These are phyloP conservation scores for Ecdyonurus torrentis DNA, from an alignment of 2,888 invertebrate genomes.

Conservation along the genomic window DNA sequence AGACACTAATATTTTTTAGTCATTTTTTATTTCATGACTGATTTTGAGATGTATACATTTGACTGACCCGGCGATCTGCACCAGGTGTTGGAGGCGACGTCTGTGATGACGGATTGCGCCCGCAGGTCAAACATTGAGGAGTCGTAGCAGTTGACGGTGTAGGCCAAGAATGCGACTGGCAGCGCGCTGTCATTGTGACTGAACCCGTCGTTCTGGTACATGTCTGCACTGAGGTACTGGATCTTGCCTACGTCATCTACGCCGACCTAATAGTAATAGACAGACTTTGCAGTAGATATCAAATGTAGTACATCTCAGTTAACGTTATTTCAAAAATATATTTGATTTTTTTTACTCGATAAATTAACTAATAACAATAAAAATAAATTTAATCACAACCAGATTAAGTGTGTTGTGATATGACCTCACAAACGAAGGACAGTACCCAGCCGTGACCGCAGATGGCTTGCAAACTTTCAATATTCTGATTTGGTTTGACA, in stretches of 20 bases:
- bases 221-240: constrained; percentile 38
- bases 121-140: constrained; percentile 36
- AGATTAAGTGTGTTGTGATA: too few relatives aligned
- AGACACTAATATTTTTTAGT: too few relatives aligned
- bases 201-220: constrained; percentile 33
- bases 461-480: too few relatives aligned
- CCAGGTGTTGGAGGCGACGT: constrained; percentile 49
- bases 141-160: constrained; percentile 43
- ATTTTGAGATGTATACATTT: neutral
- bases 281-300: neutral
- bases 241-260: constrained; percentile 46
- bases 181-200: constrained; percentile 30
- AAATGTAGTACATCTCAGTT: too few relatives aligned
- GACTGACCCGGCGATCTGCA: constrained; percentile 33
- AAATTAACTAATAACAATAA: too few relatives aligned
- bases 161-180: constrained; percentile 22
- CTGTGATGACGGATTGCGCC: constrained; percentile 36
- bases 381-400: too few relatives aligned
- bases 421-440: too few relatives aligned
- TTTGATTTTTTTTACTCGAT: too few relatives aligned
- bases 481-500: too few relatives aligned
- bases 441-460: too few relatives aligned
- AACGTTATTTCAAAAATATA: too few relatives aligned
- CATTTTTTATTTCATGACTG: too few relatives aligned
- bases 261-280: constrained; percentile 21